phyloP scores from a whole-genome alignment of 2,113 vertebrate genomes.

The Oxygymnocypris stewartii region DNA sequence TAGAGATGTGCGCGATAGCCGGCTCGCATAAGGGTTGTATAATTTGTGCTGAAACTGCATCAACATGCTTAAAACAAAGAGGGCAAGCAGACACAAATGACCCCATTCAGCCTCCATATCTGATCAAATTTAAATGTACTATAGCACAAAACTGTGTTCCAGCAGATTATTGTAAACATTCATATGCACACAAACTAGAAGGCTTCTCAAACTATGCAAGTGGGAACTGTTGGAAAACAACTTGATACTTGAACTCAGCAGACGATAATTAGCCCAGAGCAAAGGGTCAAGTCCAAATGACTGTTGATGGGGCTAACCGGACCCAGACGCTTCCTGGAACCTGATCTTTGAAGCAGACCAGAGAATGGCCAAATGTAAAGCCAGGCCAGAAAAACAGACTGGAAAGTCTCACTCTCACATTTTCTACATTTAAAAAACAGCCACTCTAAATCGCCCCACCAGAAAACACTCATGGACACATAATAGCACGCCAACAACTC shows the following conservation, averaged over 20 bases:
- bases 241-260: conserved; percentile 37
- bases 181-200: conserved; percentile 4
- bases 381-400: conserved; percentile 52
- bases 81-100: conserved; percentile 54
- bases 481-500: conserved; percentile 32
- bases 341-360: conserved; percentile 51
- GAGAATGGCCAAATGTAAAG: conserved; percentile 33
- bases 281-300: conserved; percentile 65
- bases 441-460: conserved; percentile 42
- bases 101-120: conserved; percentile 54
- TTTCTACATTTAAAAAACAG: conserved; percentile 38
- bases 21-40: conserved; percentile 50
- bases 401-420: conserved; percentile 53
- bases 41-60: conserved; percentile 59
- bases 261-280: conserved; percentile 49
- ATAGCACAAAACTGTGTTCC: conserved; percentile 32
- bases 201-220: conserved; percentile 14
- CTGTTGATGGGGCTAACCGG: conserved; percentile 48
- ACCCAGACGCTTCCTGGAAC: conserved; percentile 45
- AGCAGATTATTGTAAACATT: conserved; percentile 2
- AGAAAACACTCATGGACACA: conserved; percentile 40
- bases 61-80: conserved; percentile 58
- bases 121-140: conserved; percentile 51
- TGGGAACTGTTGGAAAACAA: conserved; percentile 45
- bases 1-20: conserved; percentile 61